A percentile compares a stretch with the other conserved stretches of the same genome.
Evolutionary conservation across 2,888 invertebrate species (phyloP).

Genomic region (Trissoscelio sp.): DNA sequence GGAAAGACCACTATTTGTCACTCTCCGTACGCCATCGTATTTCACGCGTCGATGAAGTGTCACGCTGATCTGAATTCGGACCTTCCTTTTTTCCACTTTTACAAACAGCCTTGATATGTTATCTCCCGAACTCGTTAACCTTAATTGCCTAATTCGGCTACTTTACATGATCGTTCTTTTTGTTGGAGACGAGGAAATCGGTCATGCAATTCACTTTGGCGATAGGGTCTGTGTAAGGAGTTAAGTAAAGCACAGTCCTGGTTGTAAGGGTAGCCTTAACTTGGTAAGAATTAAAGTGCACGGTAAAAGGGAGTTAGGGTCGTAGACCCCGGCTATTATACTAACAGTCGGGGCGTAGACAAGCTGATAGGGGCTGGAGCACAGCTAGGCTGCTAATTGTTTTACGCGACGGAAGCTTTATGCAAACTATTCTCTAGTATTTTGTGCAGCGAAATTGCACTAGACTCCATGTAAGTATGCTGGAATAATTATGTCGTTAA

Average conservation of each 20-base stretch:
- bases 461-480: conserved; percentile 52
- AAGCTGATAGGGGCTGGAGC: conserved; percentile 75
- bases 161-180: conserved; percentile 44
- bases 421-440: conserved; percentile 69
- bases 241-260: conserved; percentile 66
- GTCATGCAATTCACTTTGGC: conserved; percentile 65
- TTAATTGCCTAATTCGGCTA: conserved; percentile 47
- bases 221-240: conserved; percentile 60
- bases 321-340: conserved; percentile 80
- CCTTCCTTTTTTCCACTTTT: neutral
- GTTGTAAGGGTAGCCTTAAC: conserved; percentile 75
- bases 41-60: conserved; percentile 73
- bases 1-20: conserved; percentile 78
- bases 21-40: conserved; percentile 70
- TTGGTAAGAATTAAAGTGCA: conserved; percentile 81
- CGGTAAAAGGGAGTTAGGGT: conserved; percentile 76
- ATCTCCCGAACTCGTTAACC: conserved; percentile 16
- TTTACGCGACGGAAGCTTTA: conserved; percentile 76
- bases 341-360: conserved; percentile 82
- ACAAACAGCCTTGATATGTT: conserved; percentile 1
- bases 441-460: conserved; percentile 66
- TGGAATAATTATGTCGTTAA: conserved; percentile 60
- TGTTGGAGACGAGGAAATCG: conserved; percentile 53
- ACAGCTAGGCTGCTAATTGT: conserved; percentile 78
- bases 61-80: conserved; percentile 43